phyloP scores from a whole-genome alignment of 2,797 vertebrate species.

The Apodemus agrarius region DNA sequence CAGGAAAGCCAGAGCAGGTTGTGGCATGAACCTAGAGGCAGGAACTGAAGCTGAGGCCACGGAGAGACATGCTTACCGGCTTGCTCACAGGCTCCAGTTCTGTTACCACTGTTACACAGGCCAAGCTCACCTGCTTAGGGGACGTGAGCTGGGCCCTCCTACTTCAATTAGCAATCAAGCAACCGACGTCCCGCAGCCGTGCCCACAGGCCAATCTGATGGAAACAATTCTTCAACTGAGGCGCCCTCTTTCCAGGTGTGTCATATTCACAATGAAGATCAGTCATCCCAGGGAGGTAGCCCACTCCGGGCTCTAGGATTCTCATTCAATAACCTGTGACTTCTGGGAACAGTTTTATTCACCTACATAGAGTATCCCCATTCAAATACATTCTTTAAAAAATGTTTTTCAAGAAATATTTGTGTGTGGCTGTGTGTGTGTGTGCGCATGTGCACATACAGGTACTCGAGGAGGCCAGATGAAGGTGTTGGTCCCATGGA shows the following conservation, averaged over 20 bases:
- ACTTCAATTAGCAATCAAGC: neutral
- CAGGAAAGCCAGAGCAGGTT: neutral
- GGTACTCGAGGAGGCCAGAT: neutral
- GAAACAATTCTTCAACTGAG: neutral
- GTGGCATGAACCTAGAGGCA: neutral
- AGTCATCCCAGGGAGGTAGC: neutral
- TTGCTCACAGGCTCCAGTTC: neutral
- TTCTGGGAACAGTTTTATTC: neutral
- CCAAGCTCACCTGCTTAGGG: neutral
- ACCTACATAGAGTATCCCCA: neutral
- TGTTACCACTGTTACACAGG: neutral
- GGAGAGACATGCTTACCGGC: neutral
- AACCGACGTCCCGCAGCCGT: neutral
- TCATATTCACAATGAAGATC: neutral
- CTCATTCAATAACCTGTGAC: neutral
- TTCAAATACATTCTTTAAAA: neutral
- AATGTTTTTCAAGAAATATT: neutral
- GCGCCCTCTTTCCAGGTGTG: neutral
- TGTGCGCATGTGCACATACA: rapidly evolving
- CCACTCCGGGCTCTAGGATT: neutral
- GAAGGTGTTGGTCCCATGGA: neutral
- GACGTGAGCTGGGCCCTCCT: neutral
- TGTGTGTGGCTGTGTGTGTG: neutral
- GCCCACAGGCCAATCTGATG: neutral
- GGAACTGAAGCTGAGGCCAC: neutral